Percentiles rank a stretch among this genome's conserved stretches.
These are phyloP conservation scores for Meta bourneti DNA, from an alignment of 2,888 invertebrate species.

Conservation along the genomic window DNA sequence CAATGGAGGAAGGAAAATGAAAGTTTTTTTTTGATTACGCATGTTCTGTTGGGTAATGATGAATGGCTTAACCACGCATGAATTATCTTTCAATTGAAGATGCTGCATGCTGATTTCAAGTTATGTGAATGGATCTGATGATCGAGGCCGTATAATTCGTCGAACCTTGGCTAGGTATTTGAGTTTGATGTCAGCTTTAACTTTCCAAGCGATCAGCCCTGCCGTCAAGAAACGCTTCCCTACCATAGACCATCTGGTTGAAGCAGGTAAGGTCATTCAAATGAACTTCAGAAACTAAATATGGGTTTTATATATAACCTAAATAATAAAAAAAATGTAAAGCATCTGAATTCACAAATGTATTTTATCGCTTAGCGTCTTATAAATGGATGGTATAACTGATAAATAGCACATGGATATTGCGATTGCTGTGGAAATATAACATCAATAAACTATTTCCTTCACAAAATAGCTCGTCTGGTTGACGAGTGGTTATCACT, in stretches of 20 bases:
- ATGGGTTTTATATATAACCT: too few species aligned
- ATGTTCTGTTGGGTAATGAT: too few species aligned
- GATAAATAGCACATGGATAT: too few species aligned
- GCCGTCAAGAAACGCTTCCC: conserved; percentile 84
- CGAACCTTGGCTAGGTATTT: conserved; percentile 85
- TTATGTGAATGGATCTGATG: conserved; percentile 84
- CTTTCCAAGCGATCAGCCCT: conserved; percentile 84
- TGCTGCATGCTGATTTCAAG: conserved; percentile 78
- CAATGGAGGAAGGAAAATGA: too few species aligned
- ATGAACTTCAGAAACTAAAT: too few species aligned
- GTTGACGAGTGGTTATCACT: too few species aligned
- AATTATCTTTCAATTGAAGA: conserved; percentile 7
- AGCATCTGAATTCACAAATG: background rate
- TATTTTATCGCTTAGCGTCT: background rate
- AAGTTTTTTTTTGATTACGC: too few species aligned
- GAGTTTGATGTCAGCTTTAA: conserved; percentile 81
- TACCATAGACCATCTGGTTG: conserved; percentile 83
- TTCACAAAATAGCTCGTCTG: too few species aligned
- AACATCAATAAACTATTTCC: too few species aligned
- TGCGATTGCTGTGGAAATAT: too few species aligned
- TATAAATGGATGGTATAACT: background rate
- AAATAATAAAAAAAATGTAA: background rate
- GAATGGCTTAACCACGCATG: too few species aligned
- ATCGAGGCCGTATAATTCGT: conserved; percentile 84
- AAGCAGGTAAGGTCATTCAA: conserved; percentile 81